phyloP scores from a whole-genome alignment of 2,888 invertebrate genomes.

The Chrysodeixis includens region DNA sequence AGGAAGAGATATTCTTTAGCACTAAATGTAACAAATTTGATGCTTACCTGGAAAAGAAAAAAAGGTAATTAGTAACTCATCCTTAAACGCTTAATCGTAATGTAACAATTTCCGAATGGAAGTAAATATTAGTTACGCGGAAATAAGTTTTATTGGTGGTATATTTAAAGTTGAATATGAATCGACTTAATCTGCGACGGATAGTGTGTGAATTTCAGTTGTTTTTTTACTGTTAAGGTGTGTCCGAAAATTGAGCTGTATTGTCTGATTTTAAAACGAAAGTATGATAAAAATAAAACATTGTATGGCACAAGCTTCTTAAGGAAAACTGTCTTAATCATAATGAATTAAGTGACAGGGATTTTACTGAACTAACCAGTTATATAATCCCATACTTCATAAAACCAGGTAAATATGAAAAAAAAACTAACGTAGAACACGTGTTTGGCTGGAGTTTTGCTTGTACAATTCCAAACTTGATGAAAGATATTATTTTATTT shows the following conservation, averaged over 20 bases:
- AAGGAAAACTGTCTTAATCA: background rate
- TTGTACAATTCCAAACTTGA: too few relatives aligned
- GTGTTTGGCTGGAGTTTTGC: too few relatives aligned
- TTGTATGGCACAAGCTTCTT: background rate
- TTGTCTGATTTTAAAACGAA: too few relatives aligned
- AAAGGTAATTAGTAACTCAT: slow-evolving; percentile 26
- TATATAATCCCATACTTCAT: background rate
- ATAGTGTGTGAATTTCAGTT: background rate
- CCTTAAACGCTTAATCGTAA: slow-evolving; percentile 25
- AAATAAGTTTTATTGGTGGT: slow-evolving; percentile 18
- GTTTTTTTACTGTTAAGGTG: background rate
- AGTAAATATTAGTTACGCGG: slow-evolving; percentile 18
- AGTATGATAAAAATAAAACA: too few relatives aligned
- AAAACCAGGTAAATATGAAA: background rate
- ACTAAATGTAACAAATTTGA: slow-evolving; percentile 10
- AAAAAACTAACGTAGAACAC: background rate
- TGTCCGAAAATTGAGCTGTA: too few relatives aligned
- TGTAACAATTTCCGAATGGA: slow-evolving; percentile 34
- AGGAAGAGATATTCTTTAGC: slow-evolving; percentile 11
- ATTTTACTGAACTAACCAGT: background rate
- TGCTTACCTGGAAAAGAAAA: slow-evolving; percentile 62
- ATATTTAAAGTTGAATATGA: background rate
- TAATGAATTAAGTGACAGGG: background rate
- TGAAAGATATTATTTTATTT: background rate
- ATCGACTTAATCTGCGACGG: background rate